A percentile compares a stretch with the other conserved stretches of the same genome.
Conservation (phyloP, 1,140 invertebrate species). For the Proctacanthus coquilletti region DNA sequence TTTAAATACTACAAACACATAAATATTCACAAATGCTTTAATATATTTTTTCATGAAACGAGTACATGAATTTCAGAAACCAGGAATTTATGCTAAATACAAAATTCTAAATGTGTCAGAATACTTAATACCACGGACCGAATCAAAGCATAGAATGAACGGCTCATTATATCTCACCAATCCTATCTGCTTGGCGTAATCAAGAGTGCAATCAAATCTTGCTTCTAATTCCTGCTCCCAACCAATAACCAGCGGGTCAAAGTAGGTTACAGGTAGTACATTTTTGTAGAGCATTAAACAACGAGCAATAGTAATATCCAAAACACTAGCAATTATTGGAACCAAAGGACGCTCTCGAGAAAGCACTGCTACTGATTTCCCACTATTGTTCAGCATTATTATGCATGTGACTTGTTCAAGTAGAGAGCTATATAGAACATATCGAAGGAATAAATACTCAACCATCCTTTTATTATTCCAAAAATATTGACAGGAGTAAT, state of each 20-base stretch:
- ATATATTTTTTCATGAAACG: too few relatives aligned
- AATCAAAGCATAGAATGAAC: neutral
- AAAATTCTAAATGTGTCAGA: neutral
- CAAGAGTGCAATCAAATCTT: neutral
- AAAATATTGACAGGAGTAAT: neutral
- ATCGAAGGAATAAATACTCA: neutral
- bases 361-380: neutral
- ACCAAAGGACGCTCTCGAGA: neutral
- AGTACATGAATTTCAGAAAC: too few relatives aligned
- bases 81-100: too few relatives aligned
- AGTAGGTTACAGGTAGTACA: neutral
- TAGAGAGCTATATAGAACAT: neutral
- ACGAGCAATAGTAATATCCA: neutral
- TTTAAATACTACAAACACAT: too few relatives aligned
- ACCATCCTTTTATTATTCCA: neutral
- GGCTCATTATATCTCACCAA: neutral
- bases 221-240: neutral
- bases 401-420: neutral
- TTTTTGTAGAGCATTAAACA: neutral
- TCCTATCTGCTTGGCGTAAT: neutral
- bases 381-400: neutral
- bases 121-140: neutral
- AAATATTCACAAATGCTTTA: too few relatives aligned
- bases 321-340: neutral
- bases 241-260: neutral